Conservation (phyloP, 2,797 vertebrate genomes). For the Clamator glandarius region DNA sequence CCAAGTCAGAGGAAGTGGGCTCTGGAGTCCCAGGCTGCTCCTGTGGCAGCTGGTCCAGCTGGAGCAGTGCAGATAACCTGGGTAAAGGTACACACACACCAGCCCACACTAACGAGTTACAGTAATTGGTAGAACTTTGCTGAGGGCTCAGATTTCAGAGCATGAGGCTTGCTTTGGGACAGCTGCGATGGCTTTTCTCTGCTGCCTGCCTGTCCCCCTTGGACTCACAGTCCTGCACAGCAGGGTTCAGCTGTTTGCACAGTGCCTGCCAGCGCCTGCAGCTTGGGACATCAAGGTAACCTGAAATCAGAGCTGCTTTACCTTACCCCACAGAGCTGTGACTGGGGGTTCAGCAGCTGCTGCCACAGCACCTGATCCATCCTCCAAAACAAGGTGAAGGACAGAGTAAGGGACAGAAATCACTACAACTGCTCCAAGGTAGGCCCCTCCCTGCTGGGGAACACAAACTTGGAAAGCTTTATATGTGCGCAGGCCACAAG, state of each 20-base stretch:
- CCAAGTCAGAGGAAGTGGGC: fast-evolving
- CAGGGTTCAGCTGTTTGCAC: slow-evolving; percentile 3
- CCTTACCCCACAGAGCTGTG: not conserved
- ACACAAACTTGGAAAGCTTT: not conserved
- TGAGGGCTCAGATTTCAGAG: not conserved
- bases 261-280: not conserved
- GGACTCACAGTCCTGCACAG: not conserved
- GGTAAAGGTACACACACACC: not conserved
- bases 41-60: not conserved
- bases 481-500: fast-evolving
- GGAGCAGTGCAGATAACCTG: not conserved
- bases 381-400: not conserved
- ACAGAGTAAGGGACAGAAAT: not conserved
- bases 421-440: not conserved
- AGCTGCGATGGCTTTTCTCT: not conserved
- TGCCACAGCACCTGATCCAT: not conserved
- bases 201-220: not conserved
- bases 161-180: not conserved
- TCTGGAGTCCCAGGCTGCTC: not conserved
- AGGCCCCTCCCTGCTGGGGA: not conserved
- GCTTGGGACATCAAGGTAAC: not conserved
- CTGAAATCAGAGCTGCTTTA: not conserved
- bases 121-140: fast-evolving
- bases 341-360: slow-evolving; percentile 1
- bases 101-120: fast-evolving